Evolutionary conservation across 2,797 vertebrate species (phyloP).

Genomic region (Characodon lateralis): DNA sequence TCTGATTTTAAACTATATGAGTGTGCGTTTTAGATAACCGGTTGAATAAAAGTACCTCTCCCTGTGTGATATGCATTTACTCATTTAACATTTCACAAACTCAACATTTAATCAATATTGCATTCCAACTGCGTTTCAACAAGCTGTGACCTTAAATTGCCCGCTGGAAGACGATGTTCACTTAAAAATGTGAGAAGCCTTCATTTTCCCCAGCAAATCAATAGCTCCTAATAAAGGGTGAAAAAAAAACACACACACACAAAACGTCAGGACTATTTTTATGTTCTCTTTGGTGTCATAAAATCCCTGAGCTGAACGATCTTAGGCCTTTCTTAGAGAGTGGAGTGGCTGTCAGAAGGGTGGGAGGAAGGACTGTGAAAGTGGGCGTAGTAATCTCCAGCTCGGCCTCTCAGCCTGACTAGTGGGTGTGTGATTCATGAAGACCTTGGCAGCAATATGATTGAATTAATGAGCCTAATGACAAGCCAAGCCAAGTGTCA

Average conservation of each 20-base stretch:
- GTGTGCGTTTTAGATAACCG: no score
- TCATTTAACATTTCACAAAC: background rate
- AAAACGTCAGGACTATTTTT: background rate
- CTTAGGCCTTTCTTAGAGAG: background rate
- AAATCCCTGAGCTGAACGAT: background rate
- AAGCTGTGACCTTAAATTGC: background rate
- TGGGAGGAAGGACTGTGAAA: constrained; percentile 12
- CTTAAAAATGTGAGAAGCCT: background rate
- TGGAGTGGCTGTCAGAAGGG: background rate
- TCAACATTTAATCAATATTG: constrained; percentile 1
- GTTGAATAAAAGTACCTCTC: background rate
- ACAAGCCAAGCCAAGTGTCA: constrained; percentile 59
- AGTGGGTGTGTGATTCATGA: constrained; percentile 58
- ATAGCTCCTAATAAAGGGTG: background rate
- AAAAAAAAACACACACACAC: background rate
- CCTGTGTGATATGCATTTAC: background rate
- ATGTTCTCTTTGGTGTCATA: background rate
- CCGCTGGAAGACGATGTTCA: background rate
- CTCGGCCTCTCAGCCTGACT: constrained; percentile 38
- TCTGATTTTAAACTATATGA: background rate
- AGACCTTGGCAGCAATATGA: constrained; percentile 35
- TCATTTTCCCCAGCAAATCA: background rate
- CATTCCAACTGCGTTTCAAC: background rate
- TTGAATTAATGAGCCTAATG: constrained; percentile 45
- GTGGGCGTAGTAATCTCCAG: constrained; percentile 30